These are phyloP conservation scores for Galbula dea DNA, from an alignment of 2,113 vertebrate genomes.

Conservation along the genomic window DNA sequence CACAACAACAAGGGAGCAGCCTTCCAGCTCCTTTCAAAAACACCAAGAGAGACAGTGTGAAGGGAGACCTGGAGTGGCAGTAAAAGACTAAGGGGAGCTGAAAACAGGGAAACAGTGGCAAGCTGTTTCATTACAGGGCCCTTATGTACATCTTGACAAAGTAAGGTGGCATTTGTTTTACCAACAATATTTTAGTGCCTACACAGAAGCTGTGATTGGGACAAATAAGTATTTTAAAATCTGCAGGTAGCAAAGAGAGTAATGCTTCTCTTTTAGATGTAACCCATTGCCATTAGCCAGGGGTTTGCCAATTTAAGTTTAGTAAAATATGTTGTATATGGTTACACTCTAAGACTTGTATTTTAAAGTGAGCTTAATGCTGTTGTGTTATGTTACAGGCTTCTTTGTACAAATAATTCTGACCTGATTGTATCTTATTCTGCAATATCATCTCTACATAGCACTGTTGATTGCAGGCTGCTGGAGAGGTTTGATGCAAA, in stretches of 20 bases:
- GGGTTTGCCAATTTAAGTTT: neutral
- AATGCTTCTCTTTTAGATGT: neutral
- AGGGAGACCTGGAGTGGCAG: neutral
- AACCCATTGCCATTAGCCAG: neutral
- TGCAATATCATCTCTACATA: neutral
- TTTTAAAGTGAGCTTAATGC: neutral
- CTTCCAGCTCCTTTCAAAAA: neutral
- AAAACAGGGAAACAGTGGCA: neutral
- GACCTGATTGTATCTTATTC: neutral
- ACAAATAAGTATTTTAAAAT: neutral
- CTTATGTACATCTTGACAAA: neutral
- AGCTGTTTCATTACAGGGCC: neutral
- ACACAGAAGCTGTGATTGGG: neutral
- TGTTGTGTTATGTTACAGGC: neutral
- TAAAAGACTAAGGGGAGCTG: neutral
- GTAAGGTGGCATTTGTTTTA: neutral
- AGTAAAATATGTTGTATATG: neutral
- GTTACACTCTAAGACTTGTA: neutral
- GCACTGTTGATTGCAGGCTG: neutral
- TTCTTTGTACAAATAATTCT: neutral
- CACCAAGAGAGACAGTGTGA: neutral
- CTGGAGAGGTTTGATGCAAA: slow-evolving; percentile 8
- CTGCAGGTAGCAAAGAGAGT: neutral
- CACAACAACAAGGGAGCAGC: neutral
- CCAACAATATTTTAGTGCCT: neutral